phyloP scores from a whole-genome alignment of 2,888 invertebrate species.

The Patella pellucida region DNA sequence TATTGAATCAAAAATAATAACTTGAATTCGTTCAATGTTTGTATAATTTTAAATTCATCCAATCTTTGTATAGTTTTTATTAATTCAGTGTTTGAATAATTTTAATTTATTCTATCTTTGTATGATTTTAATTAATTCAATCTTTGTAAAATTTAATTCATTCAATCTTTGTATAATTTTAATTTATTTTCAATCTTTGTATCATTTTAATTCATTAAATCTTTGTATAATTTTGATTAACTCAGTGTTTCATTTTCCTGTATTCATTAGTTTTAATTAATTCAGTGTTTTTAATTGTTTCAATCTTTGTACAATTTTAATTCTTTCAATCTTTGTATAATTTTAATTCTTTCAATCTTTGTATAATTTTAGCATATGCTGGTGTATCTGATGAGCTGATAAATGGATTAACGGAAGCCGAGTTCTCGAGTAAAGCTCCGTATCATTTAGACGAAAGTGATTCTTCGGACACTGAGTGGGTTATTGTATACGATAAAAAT shows the following conservation, averaged over 20 bases:
- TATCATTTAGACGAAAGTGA: slow-evolving; percentile 16
- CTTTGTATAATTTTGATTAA: neutral
- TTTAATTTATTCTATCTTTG: no score
- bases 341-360: neutral
- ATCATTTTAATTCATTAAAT: neutral
- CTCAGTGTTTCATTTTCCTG: neutral
- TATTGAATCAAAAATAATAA: no score
- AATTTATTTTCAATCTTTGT: no score
- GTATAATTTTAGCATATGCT: slow-evolving; percentile 70
- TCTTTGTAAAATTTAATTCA: no score
- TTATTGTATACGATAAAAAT: slow-evolving; percentile 24
- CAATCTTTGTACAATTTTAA: neutral
- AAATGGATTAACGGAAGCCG: slow-evolving; percentile 23
- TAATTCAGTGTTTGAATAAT: no score
- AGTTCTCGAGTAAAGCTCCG: slow-evolving; percentile 23
- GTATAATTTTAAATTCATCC: no score
- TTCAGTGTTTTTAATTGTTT: neutral
- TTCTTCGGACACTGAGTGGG: slow-evolving; percentile 28
- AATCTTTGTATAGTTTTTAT: no score
- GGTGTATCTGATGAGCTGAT: slow-evolving; percentile 62
- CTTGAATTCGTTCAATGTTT: no score
- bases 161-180: no score
- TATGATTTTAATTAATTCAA: no score
- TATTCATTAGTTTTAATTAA: no score
- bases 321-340: neutral